Evolutionary conservation across 92 coral and sea anemone species (phyloP).

Genomic region (Parazoanthus swiftii): DNA sequence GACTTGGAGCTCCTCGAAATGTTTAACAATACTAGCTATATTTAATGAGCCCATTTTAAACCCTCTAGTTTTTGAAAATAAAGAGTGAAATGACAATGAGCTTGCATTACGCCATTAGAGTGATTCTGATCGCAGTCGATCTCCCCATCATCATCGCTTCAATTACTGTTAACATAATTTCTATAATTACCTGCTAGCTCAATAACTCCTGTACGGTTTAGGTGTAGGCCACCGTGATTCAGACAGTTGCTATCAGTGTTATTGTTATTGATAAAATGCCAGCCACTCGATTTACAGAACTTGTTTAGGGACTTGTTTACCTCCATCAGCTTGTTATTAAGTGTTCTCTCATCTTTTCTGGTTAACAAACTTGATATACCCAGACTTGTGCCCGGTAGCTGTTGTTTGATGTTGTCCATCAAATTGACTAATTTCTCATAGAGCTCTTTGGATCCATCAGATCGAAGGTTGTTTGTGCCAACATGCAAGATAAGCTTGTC

Average conservation of each 20-base stretch:
- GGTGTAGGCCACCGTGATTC: neutral
- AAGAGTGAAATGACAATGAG: conserved; percentile 10
- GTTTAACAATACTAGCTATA: conserved; percentile 12
- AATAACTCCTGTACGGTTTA: neutral
- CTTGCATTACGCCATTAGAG: neutral
- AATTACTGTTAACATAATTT: neutral
- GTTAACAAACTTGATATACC: neutral
- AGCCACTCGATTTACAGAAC: too few relatives aligned
- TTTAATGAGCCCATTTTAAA: conserved; percentile 10
- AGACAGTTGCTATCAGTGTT: neutral
- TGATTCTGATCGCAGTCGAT: neutral
- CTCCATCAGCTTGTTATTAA: neutral
- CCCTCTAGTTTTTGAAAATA: too few relatives aligned
- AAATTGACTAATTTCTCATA: neutral
- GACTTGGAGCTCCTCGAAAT: neutral
- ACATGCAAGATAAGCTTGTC: neutral
- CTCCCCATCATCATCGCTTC: neutral
- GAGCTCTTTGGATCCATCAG: neutral
- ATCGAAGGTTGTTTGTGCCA: neutral
- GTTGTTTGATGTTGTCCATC: neutral
- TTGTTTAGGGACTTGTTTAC: conserved; percentile 1
- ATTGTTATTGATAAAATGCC: too few relatives aligned
- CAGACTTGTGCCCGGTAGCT: neutral
- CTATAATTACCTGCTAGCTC: neutral
- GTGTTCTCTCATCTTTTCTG: neutral